phyloP scores from a whole-genome alignment of 2,797 vertebrate genomes.

The Eulemur rubriventer region DNA sequence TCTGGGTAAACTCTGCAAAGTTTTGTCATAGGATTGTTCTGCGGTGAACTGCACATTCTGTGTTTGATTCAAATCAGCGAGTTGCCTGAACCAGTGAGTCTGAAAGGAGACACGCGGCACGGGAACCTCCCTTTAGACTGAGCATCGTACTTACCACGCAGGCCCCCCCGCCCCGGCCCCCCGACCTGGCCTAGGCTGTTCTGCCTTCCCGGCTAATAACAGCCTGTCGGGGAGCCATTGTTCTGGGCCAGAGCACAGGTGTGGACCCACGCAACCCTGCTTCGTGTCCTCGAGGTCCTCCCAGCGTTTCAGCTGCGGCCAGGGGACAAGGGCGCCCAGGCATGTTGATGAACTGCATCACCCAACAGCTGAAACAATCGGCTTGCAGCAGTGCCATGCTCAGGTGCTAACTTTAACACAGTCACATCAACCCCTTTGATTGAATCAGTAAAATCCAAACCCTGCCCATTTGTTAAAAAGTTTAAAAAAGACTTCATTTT shows the following conservation, averaged over 20 bases:
- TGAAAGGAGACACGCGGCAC: not conserved
- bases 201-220: not conserved
- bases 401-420: not conserved
- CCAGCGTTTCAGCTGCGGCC: not conserved
- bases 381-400: not conserved
- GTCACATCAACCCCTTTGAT: not conserved
- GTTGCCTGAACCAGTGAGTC: not conserved
- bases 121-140: not conserved
- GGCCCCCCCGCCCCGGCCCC: not conserved
- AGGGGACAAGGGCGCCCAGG: not conserved
- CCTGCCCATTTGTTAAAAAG: not conserved
- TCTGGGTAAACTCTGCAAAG: not conserved
- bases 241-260: not conserved
- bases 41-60: not conserved
- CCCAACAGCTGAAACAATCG: not conserved
- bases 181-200: not conserved
- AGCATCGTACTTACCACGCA: not conserved
- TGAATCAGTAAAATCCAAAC: not conserved
- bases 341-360: not conserved
- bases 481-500: not conserved
- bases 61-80: not conserved
- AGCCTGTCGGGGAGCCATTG: not conserved
- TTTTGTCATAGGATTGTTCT: not conserved
- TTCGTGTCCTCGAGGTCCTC: not conserved
- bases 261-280: not conserved